phyloP scores from a whole-genome alignment of 2,797 vertebrate species.

The Rhyacichthys aspro region DNA sequence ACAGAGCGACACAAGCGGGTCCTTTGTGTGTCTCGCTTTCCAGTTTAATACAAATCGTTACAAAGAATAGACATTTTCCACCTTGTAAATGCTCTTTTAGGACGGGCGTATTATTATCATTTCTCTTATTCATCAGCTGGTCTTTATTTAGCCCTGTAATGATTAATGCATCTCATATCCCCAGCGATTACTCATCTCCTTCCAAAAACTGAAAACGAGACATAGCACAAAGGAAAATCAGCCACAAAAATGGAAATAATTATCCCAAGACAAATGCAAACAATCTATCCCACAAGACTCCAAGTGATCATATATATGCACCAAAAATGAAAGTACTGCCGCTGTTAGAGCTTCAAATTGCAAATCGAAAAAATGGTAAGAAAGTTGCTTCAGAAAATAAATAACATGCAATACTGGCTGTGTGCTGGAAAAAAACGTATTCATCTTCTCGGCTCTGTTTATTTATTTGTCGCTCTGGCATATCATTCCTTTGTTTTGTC shows the following conservation, averaged over 20 bases:
- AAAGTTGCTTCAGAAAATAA: constrained; percentile 5
- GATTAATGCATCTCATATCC: constrained; percentile 12
- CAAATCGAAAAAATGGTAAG: constrained; percentile 11
- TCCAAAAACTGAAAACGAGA: neutral
- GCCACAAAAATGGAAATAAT: constrained; percentile 17
- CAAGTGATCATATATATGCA: constrained; percentile 9
- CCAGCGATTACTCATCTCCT: neutral
- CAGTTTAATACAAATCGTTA: constrained; percentile 4
- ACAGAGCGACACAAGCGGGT: constrained; percentile 3
- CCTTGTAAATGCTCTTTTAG: neutral
- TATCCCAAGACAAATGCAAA: constrained; percentile 2
- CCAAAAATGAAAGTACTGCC: constrained; percentile 8
- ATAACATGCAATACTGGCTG: constrained; percentile 3
- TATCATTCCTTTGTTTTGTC: constrained; percentile 17
- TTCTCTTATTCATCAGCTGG: constrained; percentile 6
- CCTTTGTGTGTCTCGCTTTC: neutral
- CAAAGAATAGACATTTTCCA: constrained; percentile 5
- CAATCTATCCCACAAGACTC: constrained; percentile 1
- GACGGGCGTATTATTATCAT: neutral
- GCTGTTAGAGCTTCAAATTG: neutral
- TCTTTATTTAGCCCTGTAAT: constrained; percentile 12
- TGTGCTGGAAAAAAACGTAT: constrained; percentile 8
- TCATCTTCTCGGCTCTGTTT: constrained; percentile 13
- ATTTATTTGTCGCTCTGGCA: constrained; percentile 20
- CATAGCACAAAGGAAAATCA: constrained; percentile 3